phyloP scores from a whole-genome alignment of 2,888 invertebrate genomes.

The Adelphocoris suturalis region DNA sequence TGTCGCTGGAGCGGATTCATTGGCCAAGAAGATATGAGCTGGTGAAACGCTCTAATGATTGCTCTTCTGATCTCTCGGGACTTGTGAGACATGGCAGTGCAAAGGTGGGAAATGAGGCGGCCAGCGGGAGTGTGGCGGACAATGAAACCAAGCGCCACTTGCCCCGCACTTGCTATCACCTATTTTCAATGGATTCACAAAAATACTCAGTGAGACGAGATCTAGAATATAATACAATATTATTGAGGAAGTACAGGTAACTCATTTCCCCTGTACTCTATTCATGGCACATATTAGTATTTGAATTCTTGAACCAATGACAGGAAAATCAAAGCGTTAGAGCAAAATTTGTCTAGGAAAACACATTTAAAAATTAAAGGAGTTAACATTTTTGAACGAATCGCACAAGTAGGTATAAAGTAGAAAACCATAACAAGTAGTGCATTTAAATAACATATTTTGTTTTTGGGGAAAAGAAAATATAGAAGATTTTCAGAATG shows the following conservation, averaged over 20 bases:
- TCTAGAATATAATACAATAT: neutral
- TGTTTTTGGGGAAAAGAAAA: no score
- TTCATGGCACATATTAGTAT: no score
- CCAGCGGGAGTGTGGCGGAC: slow-evolving; percentile 90
- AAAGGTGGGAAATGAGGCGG: slow-evolving; percentile 88
- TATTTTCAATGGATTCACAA: slow-evolving; percentile 78
- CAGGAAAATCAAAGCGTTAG: no score
- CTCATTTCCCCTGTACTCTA: no score
- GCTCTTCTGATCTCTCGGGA: slow-evolving; percentile 93
- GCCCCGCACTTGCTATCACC: slow-evolving; percentile 94
- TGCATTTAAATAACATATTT: no score
- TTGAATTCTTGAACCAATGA: no score
- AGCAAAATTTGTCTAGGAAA: no score
- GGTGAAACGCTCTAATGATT: slow-evolving; percentile 89
- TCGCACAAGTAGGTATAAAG: no score
- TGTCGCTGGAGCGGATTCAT: slow-evolving; percentile 90
- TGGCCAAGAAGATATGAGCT: slow-evolving; percentile 93
- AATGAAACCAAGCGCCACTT: slow-evolving; percentile 92
- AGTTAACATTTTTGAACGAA: no score
- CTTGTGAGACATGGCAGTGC: slow-evolving; percentile 87
- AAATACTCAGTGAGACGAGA: neutral
- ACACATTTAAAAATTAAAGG: no score
- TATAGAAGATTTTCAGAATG: no score
- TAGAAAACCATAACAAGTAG: no score
- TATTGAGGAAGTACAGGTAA: neutral